Percentiles rank a stretch among this genome's conserved stretches.
phyloP scores from a whole-genome alignment of 2,113 vertebrate genomes.

The Engystomops pustulosus region DNA sequence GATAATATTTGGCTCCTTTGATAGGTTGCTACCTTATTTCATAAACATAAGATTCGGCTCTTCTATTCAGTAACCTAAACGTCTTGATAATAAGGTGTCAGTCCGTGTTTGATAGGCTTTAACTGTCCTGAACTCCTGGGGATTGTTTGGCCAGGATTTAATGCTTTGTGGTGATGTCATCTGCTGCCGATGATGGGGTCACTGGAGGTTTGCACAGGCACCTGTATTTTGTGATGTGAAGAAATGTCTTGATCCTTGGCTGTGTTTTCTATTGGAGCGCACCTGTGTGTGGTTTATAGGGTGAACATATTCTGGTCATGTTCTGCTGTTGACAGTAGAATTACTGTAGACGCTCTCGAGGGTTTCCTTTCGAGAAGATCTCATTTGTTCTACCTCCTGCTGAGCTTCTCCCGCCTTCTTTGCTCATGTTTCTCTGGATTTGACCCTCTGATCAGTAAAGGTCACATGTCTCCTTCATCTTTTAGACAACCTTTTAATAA shows the following conservation, averaged over 20 bases:
- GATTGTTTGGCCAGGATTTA: background rate
- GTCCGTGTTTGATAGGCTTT: background rate
- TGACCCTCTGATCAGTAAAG: background rate
- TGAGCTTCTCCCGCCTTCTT: background rate
- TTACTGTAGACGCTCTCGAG: background rate
- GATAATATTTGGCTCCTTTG: too few relatives aligned
- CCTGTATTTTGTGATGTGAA: background rate
- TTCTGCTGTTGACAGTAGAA: constrained; percentile 3
- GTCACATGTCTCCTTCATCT: background rate
- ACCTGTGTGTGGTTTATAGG: constrained; percentile 26
- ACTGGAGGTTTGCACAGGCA: background rate
- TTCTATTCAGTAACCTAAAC: background rate
- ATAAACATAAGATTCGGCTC: too few relatives aligned
- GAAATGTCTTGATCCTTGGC: background rate
- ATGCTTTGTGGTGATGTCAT: background rate
- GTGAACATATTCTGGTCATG: background rate
- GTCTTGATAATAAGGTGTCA: background rate
- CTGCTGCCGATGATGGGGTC: background rate
- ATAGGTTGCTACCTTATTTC: background rate
- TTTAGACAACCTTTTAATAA: background rate
- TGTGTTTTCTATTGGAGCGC: background rate
- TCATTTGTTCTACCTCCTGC: background rate
- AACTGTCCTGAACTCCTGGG: background rate
- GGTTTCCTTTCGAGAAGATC: constrained; percentile 16
- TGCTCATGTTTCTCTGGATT: background rate